A percentile compares a stretch with the other conserved stretches of the same genome.
These are phyloP conservation scores for Caenorhabditis zanzibari DNA, from an alignment of 2,888 invertebrate species.

Conservation along the genomic window DNA sequence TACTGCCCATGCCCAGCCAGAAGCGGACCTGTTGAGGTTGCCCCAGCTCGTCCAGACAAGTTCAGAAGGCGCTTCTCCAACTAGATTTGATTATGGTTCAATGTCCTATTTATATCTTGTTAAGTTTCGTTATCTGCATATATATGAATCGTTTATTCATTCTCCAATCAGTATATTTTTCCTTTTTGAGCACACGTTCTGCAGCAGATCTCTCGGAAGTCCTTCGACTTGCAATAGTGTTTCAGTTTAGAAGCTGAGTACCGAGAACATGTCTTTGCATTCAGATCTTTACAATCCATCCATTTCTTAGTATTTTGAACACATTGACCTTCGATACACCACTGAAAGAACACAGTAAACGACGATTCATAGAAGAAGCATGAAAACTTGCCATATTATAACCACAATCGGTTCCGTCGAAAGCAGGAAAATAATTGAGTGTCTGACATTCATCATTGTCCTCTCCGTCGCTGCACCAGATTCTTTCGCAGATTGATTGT, in stretches of 20 bases:
- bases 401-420: conserved; percentile 81
- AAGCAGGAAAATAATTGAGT: conserved; percentile 79
- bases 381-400: conserved; percentile 69
- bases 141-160: conserved; percentile 40
- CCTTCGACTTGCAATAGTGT: conserved; percentile 74
- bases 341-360: conserved; percentile 70
- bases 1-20: conserved; percentile 63
- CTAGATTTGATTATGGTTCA: conserved; percentile 6
- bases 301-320: conserved; percentile 73
- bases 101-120: conserved; percentile 18
- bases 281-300: conserved; percentile 75
- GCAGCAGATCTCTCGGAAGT: conserved; percentile 70
- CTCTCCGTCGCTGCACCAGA: conserved; percentile 81
- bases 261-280: conserved; percentile 73
- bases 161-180: conserved; percentile 38
- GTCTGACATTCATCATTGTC: conserved; percentile 79
- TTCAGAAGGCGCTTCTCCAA: conserved; percentile 62
- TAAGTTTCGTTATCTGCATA: conserved; percentile 36
- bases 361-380: neutral
- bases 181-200: conserved; percentile 63
- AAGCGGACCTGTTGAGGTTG: conserved; percentile 51
- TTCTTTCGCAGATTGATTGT: conserved; percentile 74
- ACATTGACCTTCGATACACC: conserved; percentile 80
- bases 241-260: conserved; percentile 72
- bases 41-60: conserved; percentile 53